Evolutionary conservation across 2,113 vertebrate species (phyloP).

Genomic region (Tachycineta bicolor): DNA sequence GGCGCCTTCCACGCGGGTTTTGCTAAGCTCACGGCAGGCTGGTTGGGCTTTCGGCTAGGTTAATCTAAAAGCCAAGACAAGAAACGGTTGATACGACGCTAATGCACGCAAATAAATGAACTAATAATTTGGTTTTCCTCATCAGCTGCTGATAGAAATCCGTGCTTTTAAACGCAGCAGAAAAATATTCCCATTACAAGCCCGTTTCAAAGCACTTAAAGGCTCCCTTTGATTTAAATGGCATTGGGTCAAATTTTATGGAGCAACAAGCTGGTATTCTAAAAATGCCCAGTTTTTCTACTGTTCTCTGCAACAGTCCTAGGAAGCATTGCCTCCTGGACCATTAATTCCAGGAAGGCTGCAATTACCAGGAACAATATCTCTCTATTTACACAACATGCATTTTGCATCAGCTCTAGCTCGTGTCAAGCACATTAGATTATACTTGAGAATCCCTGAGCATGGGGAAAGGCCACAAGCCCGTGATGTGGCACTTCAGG

Average conservation of each 20-base stretch:
- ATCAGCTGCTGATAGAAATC: background rate
- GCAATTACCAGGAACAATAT: background rate
- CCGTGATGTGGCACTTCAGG: background rate
- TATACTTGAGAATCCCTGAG: background rate
- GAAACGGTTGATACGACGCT: background rate
- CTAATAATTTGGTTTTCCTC: background rate
- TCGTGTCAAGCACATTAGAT: background rate
- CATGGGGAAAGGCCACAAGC: background rate
- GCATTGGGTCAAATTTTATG: constrained; percentile 16
- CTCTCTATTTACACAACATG: background rate
- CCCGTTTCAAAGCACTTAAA: background rate
- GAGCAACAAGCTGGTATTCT: constrained; percentile 10
- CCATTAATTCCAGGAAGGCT: constrained; percentile 33
- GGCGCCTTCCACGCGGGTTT: background rate
- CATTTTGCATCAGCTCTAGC: background rate
- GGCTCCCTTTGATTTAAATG: constrained; percentile 23
- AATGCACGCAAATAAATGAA: background rate
- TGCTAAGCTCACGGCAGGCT: background rate
- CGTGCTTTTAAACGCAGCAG: background rate
- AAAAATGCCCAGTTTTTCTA: background rate
- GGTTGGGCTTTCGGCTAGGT: background rate
- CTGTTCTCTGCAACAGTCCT: background rate
- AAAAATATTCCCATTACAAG: background rate
- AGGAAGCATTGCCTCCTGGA: constrained; percentile 1
- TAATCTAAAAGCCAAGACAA: background rate